phyloP scores from a whole-genome alignment of 2,797 vertebrate genomes.

The Sciaenops ocellatus region DNA sequence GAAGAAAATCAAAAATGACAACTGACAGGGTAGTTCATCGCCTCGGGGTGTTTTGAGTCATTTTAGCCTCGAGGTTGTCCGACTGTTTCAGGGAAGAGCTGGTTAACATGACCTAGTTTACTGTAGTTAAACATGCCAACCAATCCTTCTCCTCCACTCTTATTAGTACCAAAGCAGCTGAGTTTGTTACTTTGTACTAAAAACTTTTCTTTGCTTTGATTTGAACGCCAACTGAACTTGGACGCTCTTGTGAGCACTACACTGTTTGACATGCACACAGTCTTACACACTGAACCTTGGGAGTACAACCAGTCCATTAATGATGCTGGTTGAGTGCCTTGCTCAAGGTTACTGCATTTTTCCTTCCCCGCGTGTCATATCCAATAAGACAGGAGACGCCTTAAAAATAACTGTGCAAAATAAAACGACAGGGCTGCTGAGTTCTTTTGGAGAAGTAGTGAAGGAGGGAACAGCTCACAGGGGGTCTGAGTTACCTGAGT shows the following conservation, averaged over 20 bases:
- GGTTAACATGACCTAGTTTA: constrained; percentile 32
- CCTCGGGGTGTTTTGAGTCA: not conserved
- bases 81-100: not conserved
- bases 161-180: not conserved
- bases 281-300: constrained; percentile 15
- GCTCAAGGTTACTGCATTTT: constrained; percentile 49
- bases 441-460: constrained; percentile 3
- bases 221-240: not conserved
- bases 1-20: constrained; percentile 12
- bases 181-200: not conserved
- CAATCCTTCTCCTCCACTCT: not conserved
- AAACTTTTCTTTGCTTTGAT: not conserved
- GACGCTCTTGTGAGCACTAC: not conserved
- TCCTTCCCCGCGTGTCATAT: constrained; percentile 1
- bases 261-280: constrained; percentile 34
- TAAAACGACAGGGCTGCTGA: not conserved
- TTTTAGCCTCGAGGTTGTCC: constrained; percentile 12
- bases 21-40: not conserved
- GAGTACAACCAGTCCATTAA: constrained; percentile 27
- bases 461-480: constrained; percentile 3
- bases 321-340: constrained; percentile 48
- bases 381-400: constrained; percentile 24
- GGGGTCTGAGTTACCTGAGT: constrained; percentile 27
- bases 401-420: constrained; percentile 23
- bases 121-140: constrained; percentile 3